These are phyloP conservation scores for Drosophila subquinaria DNA, from an alignment of 2,888 invertebrate genomes.

Conservation along the genomic window DNA sequence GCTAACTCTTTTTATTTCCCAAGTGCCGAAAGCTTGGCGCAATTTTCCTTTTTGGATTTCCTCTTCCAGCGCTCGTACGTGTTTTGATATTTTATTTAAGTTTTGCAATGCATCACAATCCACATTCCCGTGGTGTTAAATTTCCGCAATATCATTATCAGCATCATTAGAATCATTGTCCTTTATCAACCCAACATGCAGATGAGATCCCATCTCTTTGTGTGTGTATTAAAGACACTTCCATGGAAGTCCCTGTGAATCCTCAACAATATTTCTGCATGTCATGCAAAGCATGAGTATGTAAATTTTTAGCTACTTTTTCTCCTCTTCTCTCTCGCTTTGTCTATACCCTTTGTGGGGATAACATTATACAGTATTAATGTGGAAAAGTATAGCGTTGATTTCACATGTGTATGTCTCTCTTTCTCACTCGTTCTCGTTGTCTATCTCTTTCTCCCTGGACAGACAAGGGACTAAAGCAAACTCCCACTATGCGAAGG, in stretches of 20 bases:
- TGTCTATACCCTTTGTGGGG: slow-evolving; percentile 3
- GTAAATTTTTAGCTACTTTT: slow-evolving; percentile 62
- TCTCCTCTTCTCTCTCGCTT: slow-evolving; percentile 2
- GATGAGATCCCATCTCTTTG: slow-evolving; percentile 9
- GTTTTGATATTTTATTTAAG: slow-evolving; percentile 53
- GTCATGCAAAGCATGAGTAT: slow-evolving; percentile 78
- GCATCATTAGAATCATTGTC: slow-evolving; percentile 43
- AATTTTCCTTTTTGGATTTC: slow-evolving; percentile 58
- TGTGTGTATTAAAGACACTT: slow-evolving; percentile 31
- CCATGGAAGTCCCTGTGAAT: slow-evolving; percentile 1
- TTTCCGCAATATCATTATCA: slow-evolving; percentile 62
- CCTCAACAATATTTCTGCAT: slow-evolving; percentile 57
- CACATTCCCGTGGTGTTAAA: slow-evolving; percentile 16
- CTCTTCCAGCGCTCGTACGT: slow-evolving; percentile 48
- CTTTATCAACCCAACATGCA: slow-evolving; percentile 25
- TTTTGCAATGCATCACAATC: slow-evolving; percentile 37
- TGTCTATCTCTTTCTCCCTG: not conserved
- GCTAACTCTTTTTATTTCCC: slow-evolving; percentile 74
- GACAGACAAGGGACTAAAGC: slow-evolving; percentile 14
- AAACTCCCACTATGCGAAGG: slow-evolving; percentile 22
- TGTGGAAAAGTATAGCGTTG: slow-evolving; percentile 70
- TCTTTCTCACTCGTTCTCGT: slow-evolving; percentile 15
- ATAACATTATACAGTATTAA: slow-evolving; percentile 71
- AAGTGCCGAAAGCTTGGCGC: slow-evolving; percentile 54
- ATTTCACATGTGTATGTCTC: slow-evolving; percentile 64